phyloP scores from a whole-genome alignment of 2,113 vertebrate species.

The Noctilio leporinus region DNA sequence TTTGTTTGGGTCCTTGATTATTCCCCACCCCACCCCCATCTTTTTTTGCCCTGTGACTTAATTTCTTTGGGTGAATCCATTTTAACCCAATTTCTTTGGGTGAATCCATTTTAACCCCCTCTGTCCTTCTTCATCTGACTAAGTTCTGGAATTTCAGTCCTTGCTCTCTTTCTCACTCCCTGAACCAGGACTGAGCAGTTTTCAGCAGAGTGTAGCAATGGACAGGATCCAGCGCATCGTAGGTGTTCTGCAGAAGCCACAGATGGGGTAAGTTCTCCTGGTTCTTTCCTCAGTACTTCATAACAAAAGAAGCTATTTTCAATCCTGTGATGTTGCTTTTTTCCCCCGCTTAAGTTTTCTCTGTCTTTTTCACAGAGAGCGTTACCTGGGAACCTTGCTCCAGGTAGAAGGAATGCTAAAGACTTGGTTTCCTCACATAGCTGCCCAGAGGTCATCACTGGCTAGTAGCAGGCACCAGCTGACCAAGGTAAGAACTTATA shows the following conservation, averaged over 20 bases:
- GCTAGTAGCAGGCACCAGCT: not conserved
- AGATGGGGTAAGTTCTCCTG: conserved; percentile 84
- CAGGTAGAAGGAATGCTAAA: conserved; percentile 94
- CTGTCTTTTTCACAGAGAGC: conserved; percentile 78
- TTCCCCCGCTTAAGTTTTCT: not conserved
- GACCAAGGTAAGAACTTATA: conserved; percentile 74
- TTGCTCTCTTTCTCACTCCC: not conserved
- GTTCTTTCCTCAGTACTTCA: not conserved
- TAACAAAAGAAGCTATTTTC: not conserved
- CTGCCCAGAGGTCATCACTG: conserved; percentile 37
- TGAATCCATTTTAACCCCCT: not conserved
- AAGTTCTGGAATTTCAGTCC: not conserved
- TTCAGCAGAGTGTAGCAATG: conserved; percentile 96
- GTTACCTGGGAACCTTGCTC: conserved; percentile 88
- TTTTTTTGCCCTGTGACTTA: not conserved
- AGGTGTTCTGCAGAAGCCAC: conserved; percentile 90
- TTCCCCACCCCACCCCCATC: too few relatives aligned
- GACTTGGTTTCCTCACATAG: conserved; percentile 90
- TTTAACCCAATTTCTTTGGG: not conserved
- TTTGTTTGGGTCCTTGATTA: not conserved
- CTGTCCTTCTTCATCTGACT: not conserved
- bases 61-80: not conserved
- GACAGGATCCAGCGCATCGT: conserved; percentile 94
- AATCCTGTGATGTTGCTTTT: not conserved
- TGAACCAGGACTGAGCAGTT: conserved; percentile 87